phyloP scores from a whole-genome alignment of 1,140 invertebrate genomes.

The Trichoplusia ni region DNA sequence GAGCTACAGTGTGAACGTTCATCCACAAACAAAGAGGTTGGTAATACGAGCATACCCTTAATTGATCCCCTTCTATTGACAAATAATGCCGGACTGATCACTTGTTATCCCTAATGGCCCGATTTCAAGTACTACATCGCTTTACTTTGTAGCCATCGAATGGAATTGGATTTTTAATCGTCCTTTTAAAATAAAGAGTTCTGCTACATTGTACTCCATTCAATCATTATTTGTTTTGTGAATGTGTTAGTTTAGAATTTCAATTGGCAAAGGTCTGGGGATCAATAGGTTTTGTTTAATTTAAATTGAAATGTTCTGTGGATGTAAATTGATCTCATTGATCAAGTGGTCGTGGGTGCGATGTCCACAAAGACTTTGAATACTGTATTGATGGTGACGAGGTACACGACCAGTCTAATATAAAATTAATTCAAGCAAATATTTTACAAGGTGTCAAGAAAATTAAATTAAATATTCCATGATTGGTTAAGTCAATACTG shows the following conservation, averaged over 20 bases:
- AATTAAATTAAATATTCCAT: no score
- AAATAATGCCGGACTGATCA: slow-evolving; percentile 9
- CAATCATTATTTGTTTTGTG: background rate
- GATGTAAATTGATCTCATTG: no score
- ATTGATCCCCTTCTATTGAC: slow-evolving; percentile 6
- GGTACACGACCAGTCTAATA: no score
- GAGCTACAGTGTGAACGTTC: background rate
- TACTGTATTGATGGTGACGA: no score
- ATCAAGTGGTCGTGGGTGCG: no score
- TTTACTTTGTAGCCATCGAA: background rate
- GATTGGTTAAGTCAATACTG: no score
- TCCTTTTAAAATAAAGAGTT: background rate
- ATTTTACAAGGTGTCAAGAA: no score
- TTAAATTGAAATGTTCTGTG: no score
- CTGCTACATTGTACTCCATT: background rate
- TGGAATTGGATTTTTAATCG: slow-evolving; percentile 5
- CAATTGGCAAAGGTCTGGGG: no score
- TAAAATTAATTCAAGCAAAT: no score
- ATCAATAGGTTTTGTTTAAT: no score
- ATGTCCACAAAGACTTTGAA: no score
- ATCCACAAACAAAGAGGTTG: background rate
- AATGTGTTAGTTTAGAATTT: slow-evolving; percentile 12
- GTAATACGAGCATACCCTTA: background rate
- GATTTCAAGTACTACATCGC: background rate
- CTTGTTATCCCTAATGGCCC: slow-evolving; percentile 5